Base-by-base conservation (phyloP, 1,140 invertebrate species). In the Batillaria attramentaria region DNA sequence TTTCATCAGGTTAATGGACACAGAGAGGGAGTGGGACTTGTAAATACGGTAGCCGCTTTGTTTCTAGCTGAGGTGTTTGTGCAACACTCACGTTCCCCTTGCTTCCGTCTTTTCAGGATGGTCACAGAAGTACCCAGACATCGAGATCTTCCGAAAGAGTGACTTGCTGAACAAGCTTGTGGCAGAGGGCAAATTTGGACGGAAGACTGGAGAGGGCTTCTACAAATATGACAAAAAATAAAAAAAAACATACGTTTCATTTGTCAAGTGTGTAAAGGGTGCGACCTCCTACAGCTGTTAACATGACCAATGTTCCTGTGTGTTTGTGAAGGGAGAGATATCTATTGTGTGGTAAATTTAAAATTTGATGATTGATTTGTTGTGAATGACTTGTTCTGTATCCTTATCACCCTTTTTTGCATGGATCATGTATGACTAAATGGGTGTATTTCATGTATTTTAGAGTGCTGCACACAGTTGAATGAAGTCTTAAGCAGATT, bases 131-230 rank as follows among this genome's bases (percentile, higher is more conserved):
- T 95, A 93, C 86, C 96, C 96, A 0, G 93, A 96, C 41, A 93
- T 96, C 87, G 93, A 94, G 0, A 89, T 95, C 1, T 97, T 96
- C 90, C 92, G 94, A 60, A 94, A 94, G 1, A 93, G 93, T 60
- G 91, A 93, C 46, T 82, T 94, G 10, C 79, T 97, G 10, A 92
- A 95, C 78, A 95, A 95, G 88, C 86, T 97, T 73, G 95, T 97
- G 3, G 85, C 91, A 20, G 94, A 96, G 87, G 95, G 95, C 41
- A 97, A 97, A 91, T 89, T 96, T 0, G 97, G 97, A 6, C 90
- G 93, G 2, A 98, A 98, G 90, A 91, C 94, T 66, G 96, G 96
- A 1, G 95, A 97, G 92, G 97, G 97, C 50, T 97, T 96, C 88
- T 97, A 97, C 88, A 94, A 94, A 83, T 96, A 97, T 89, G 87